Evolutionary conservation across 2,888 invertebrate genomes (phyloP), one percentile per base, ranked within the genome.

Genomic region (Lacanobia oleracea): DNA sequence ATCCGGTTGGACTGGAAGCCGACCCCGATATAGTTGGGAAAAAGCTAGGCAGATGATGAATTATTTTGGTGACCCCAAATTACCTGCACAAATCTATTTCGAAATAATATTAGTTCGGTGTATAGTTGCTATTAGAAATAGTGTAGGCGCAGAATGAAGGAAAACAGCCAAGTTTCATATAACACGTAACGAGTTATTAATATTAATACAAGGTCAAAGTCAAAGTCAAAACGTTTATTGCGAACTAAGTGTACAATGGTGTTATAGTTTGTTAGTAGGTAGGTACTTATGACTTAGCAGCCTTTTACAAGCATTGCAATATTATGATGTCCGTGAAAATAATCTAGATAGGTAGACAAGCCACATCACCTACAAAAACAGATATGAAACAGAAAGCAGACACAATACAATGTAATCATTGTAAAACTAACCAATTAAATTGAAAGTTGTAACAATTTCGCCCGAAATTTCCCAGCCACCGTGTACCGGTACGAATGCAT

Each of bases 381-480:
- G 23, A 56, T 43, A 56, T 40, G 5, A 48, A 57, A 57, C 50
- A 57, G 33, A 73, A 79, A 40, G 45, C 40, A 59, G 37, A 59
- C 27, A 79, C 72, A 79, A 72, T 81, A 80, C 81, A 75, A 74
- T 75, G 71, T 79, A 76, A 66, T 73, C 57, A 60, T 80, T 68
- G 67, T 68, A 63, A 69, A 80, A 82, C 56, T 66, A 59, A 75
- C 71, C 78, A 84, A 76, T 84, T 77, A 78, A 33, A 71, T 67
- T 59, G 23, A 73, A 83, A 83, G 71, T 80, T 81, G 72, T 76
- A 73, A 84, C 81, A 72, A 73, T 78, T 84, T 57, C 23, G 71
- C 54, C 66, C 60, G 59, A 78, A 81, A 81, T 75, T 82, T 81
- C 59, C 48, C 61, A 78, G 64, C 69, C 60, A 73, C 73, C 51